Percentiles rank a stretch among this genome's conserved stretches.
These are phyloP conservation scores for Antennarius maculatus DNA, from an alignment of 2,797 vertebrate genomes.

Conservation along the genomic window DNA sequence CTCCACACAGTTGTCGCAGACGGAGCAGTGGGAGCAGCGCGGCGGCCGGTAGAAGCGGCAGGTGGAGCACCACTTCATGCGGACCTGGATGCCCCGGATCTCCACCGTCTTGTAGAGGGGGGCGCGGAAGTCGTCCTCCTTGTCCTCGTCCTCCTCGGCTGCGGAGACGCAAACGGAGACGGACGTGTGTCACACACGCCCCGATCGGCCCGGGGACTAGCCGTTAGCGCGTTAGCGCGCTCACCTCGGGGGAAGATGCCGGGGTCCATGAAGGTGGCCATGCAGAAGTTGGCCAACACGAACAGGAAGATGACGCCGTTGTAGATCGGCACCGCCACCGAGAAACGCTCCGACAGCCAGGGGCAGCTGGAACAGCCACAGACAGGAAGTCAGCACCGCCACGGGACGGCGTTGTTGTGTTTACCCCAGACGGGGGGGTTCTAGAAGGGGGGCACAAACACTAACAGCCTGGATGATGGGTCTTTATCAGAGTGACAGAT, in stretches of 20 bases:
- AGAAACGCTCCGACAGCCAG: constrained; percentile 91
- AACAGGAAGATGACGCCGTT: constrained; percentile 96
- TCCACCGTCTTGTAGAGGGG: constrained; percentile 98
- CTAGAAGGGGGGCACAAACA: background rate
- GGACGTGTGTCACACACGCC: background rate
- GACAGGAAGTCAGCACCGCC: background rate
- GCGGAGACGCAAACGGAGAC: background rate
- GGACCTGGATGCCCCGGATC: constrained; percentile 95
- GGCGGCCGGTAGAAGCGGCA: constrained; percentile 97
- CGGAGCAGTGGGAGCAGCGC: constrained; percentile 96
- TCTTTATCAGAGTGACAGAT: constrained; percentile 76
- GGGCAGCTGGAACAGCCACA: constrained; percentile 85
- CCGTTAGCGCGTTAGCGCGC: background rate
- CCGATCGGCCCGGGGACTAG: too few relatives aligned
- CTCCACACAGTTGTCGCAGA: constrained; percentile 99
- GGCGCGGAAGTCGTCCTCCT: constrained; percentile 96
- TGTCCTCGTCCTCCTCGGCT: constrained; percentile 98
- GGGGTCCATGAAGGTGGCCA: constrained; percentile 99
- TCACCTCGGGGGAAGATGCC: constrained; percentile 97
- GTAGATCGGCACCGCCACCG: constrained; percentile 90
- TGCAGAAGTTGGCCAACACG: constrained; percentile 97
- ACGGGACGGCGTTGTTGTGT: background rate
- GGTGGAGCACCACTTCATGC: constrained; percentile 98
- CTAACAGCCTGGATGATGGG: constrained; percentile 37
- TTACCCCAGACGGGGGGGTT: background rate